Conservation (phyloP, 2,888 invertebrate genomes). For the Heterodera filipjevi region DNA sequence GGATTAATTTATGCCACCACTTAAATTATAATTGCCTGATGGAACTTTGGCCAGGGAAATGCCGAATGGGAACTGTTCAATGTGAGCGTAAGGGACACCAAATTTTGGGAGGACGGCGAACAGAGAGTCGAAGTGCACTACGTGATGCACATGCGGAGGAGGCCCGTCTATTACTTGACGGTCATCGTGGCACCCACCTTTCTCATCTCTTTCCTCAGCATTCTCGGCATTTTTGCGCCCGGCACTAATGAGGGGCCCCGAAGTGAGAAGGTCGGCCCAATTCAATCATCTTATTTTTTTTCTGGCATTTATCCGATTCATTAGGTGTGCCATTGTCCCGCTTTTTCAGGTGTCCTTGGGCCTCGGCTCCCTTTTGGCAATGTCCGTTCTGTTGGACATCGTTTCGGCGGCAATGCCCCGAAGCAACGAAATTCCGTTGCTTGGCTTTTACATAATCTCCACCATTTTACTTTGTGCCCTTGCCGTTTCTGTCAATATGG, state of each 20-base stretch:
- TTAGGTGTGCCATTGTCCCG: too few species aligned
- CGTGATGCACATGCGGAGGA: conserved; percentile 58
- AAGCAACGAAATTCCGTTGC: conserved; percentile 57
- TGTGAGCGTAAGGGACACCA: conserved; percentile 59
- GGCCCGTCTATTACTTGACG: conserved; percentile 62
- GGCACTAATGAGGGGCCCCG: conserved; percentile 59
- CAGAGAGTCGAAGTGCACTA: conserved; percentile 56
- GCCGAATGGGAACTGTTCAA: conserved; percentile 63
- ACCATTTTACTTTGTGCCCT: conserved; percentile 23
- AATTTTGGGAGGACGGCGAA: conserved; percentile 61
- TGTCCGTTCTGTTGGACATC: conserved; percentile 59
- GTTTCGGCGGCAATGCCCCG: conserved; percentile 57
- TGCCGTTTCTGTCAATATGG: conserved; percentile 21
- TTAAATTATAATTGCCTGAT: too few species aligned
- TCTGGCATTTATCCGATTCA: neutral
- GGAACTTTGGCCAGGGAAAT: conserved; percentile 53
- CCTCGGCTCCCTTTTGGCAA: conserved; percentile 53
- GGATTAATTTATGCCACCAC: neutral
- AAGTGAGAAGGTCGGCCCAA: conserved; percentile 54
- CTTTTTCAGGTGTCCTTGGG: conserved; percentile 53
- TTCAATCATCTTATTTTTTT: neutral
- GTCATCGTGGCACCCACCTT: conserved; percentile 64
- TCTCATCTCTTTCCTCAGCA: conserved; percentile 59
- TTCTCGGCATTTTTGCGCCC: conserved; percentile 62
- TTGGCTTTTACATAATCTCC: conserved; percentile 28